Percentiles rank a stretch among this genome's conserved stretches.
These are phyloP conservation scores for Phalanger gymnotis DNA, from an alignment of 2,797 vertebrate genomes.

Conservation along the genomic window DNA sequence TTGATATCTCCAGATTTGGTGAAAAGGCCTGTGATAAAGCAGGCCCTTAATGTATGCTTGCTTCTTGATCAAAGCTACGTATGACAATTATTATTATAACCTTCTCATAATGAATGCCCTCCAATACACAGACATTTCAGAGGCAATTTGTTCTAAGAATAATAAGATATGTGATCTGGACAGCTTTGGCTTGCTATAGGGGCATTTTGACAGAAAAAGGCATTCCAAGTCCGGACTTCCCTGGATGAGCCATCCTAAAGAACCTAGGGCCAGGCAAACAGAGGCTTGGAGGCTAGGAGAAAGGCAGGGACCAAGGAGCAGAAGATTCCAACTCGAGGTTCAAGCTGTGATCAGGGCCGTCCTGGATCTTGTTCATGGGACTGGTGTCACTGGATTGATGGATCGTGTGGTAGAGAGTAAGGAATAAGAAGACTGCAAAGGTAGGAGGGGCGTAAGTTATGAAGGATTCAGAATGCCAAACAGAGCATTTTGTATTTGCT, in stretches of 20 bases:
- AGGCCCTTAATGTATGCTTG: neutral
- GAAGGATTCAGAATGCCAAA: neutral
- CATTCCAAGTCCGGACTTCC: neutral
- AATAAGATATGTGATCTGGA: neutral
- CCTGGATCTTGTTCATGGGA: neutral
- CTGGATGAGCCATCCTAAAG: neutral
- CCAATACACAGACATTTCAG: neutral
- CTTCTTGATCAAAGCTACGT: neutral
- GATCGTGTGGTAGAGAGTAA: neutral
- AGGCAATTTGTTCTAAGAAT: neutral
- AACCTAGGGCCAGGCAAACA: neutral
- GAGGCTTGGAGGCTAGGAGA: neutral
- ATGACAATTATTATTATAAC: neutral
- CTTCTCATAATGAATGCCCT: neutral
- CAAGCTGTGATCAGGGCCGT: neutral
- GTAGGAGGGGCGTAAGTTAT: neutral
- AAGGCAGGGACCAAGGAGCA: neutral
- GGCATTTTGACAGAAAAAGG: neutral
- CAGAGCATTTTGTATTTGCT: neutral
- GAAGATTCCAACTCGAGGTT: neutral
- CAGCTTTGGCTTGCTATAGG: neutral
- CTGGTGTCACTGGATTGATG: neutral
- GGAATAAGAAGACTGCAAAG: neutral
- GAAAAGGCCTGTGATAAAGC: too few species aligned
- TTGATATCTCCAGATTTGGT: neutral